Base-by-base conservation (phyloP, 2,888 invertebrate species). In the Cabera pusaria region DNA sequence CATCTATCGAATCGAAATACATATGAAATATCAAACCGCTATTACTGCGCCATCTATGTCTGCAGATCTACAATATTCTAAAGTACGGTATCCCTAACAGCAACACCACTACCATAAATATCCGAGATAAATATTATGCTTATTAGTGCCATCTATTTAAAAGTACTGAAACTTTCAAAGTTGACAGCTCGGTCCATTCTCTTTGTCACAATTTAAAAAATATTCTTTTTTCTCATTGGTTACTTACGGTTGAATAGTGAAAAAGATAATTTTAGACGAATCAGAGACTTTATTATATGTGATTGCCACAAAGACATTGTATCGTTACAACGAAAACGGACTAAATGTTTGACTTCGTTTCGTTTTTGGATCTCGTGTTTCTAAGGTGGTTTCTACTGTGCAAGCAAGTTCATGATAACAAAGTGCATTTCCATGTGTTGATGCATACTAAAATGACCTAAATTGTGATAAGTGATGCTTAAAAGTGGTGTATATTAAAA, bases 381-480 rank as follows among this genome's bases (percentile, higher is more conserved):
- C 67, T 69, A 76, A 80, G 75, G 81, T 81, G n/a, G n/a, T n/a
- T n/a, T n/a, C n/a, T n/a, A n/a, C n/a, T n/a, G n/a, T n/a, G n/a
- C n/a, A n/a, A n/a, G 78, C 79, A 80, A 83, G 77, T 81, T 80
- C 64, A 73, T 71, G 77, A 76, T 66, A 81, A 77, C 76, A 81
- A 82, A 82, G 79, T 83, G 74, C 74, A 74, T 71, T 74, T 74
- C 72, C 63, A 66, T 63, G 81, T 83, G 80, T 67, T 41, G 72
- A 78, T 82, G 83, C 71, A 75, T 70, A 66, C 58, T 79, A 85
- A 84, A 86, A 87, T 87, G 86, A 83, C 80, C 82, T 75, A 74
- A 71, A 77, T 77, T 75, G 82, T 80, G 78, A 64, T 75, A 60
- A 69, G 70, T 80, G 72, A 66, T 58, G 75, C 62, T 64, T 66